phyloP scores from a whole-genome alignment of 2,113 vertebrate genomes.

The Odontesthes bonariensis region DNA sequence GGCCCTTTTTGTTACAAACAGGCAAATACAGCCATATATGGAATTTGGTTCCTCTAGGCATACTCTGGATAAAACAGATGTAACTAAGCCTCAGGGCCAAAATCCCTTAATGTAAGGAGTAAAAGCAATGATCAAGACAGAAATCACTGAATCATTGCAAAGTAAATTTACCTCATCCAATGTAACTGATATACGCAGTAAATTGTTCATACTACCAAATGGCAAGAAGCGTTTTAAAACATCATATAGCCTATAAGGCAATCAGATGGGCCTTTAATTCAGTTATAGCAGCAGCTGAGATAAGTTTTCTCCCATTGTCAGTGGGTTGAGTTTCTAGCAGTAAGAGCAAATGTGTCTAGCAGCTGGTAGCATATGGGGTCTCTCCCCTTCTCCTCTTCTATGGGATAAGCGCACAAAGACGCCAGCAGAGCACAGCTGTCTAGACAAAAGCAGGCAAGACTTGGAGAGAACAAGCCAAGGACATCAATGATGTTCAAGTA shows the following conservation, averaged over 20 bases:
- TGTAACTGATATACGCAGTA: background rate
- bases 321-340: constrained; percentile 58
- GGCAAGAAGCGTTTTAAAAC: constrained; percentile 48
- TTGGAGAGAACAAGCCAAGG: constrained; percentile 52
- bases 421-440: constrained; percentile 76
- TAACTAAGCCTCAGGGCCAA: constrained; percentile 1
- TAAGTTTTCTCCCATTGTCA: constrained; percentile 27
- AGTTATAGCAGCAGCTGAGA: constrained; percentile 48
- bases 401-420: constrained; percentile 70
- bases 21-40: constrained; percentile 60
- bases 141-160: constrained; percentile 41
- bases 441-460: constrained; percentile 71
- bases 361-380: constrained; percentile 76
- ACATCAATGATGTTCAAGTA: constrained; percentile 47
- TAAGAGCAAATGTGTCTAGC: constrained; percentile 70
- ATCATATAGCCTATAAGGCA: constrained; percentile 37
- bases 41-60: constrained; percentile 27
- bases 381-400: constrained; percentile 30
- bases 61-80: constrained; percentile 27
- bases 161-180: constrained; percentile 34
- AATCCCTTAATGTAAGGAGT: background rate
- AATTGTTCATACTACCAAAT: constrained; percentile 15
- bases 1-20: constrained; percentile 63
- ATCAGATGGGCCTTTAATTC: constrained; percentile 60
- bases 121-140: background rate